Percentiles rank a stretch among this genome's conserved stretches.
These are phyloP conservation scores for Actenoides hombroni DNA, from an alignment of 2,113 vertebrate genomes.

Conservation along the genomic window DNA sequence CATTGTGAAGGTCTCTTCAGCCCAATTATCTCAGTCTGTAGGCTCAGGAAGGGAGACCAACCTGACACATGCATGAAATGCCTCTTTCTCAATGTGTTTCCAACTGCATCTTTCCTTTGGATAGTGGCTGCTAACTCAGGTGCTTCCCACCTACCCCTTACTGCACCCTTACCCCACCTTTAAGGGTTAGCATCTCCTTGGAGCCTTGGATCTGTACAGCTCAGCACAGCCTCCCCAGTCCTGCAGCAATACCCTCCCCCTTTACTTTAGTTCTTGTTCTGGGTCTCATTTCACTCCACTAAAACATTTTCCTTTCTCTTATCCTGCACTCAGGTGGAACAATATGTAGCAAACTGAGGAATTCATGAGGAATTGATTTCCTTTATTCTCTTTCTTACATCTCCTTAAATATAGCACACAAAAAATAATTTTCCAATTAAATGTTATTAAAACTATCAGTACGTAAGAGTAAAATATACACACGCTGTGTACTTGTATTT, in stretches of 20 bases:
- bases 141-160: not conserved
- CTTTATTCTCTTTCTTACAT: not conserved
- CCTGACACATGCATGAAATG: not conserved
- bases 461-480: not conserved
- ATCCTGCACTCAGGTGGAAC: not conserved
- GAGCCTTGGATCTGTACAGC: not conserved
- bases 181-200: not conserved
- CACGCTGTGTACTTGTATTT: not conserved
- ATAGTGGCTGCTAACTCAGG: not conserved
- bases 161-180: not conserved
- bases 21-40: not conserved
- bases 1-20: not conserved
- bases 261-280: not conserved
- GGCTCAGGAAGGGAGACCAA: rapidly evolving
- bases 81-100: not conserved
- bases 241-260: not conserved
- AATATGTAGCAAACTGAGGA: not conserved
- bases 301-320: not conserved
- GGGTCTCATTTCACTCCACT: not conserved
- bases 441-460: not conserved
- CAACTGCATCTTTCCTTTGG: not conserved
- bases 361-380: not conserved
- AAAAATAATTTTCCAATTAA: not conserved
- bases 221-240: not conserved
- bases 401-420: rapidly evolving